Evolutionary conservation across 2,888 invertebrate genomes (phyloP).

Genomic region (Ectemnius continuus): DNA sequence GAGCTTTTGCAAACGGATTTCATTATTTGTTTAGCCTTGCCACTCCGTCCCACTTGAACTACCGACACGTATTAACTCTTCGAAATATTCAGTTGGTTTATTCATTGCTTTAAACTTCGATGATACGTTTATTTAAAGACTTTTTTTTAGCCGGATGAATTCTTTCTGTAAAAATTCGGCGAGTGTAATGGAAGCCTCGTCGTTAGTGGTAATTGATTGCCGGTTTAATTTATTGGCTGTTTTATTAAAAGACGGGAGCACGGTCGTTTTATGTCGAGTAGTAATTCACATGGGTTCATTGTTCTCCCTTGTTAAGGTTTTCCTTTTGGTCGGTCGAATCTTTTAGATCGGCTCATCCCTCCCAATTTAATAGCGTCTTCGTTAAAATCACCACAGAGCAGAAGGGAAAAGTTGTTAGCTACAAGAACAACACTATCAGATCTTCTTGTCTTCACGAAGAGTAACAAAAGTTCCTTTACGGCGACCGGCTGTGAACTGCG

Average conservation of each 20-base stretch:
- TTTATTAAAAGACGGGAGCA: conserved; percentile 46
- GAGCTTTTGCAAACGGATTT: conserved; percentile 64
- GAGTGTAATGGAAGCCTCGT: conserved; percentile 1
- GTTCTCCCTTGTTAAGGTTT: conserved; percentile 47
- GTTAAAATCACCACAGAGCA: conserved; percentile 36
- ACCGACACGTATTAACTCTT: background rate
- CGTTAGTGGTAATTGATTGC: conserved; percentile 26
- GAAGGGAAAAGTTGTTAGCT: background rate
- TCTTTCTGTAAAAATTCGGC: background rate
- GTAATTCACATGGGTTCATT: conserved; percentile 50
- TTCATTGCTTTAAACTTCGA: background rate
- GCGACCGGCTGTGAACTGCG: background rate
- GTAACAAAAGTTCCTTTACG: conserved; percentile 11
- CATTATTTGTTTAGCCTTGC: conserved; percentile 69
- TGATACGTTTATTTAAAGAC: background rate
- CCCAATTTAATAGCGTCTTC: conserved; percentile 36
- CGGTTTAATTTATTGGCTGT: conserved; percentile 41
- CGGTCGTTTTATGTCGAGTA: conserved; percentile 36
- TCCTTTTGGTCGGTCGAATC: conserved; percentile 46
- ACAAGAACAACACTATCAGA: conserved; percentile 27
- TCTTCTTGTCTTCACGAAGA: background rate
- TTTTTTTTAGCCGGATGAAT: background rate
- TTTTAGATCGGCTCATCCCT: conserved; percentile 35
- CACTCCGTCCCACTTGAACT: conserved; percentile 37
- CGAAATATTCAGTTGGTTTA: background rate